Evolutionary conservation across 1,140 invertebrate genomes (phyloP), one percentile per base, ranked within the genome.

Genomic region (Cydia amplana): DNA sequence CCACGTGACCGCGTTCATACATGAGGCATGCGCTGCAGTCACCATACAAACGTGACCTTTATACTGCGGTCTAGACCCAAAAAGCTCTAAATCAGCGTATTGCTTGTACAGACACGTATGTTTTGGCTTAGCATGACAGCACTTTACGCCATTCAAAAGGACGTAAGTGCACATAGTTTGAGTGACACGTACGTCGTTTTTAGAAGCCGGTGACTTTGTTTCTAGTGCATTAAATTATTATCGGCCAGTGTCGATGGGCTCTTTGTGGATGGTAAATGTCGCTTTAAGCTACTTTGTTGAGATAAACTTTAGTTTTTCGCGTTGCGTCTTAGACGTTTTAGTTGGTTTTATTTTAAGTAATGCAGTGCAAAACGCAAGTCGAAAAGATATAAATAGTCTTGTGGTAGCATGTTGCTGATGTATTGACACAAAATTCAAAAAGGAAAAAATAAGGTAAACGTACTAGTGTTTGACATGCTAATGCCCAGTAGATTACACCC

Each of bases 261-360:
- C 65, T 43, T 70, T 43, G 18, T 70, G 16, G 25, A 32, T 67
- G 25, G 23, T 18, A 60, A 23, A 36, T 70, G 65, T 43, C 32
- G 32, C 16, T 32, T 65, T 32, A n/a, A 36, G 65, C 65, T 70
- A 70, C 65, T 70, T 70, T 36, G 4, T 32, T 70, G 6, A 70
- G 36, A 36, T 70, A 40, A 40, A 70, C 25, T n/a, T 32, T 32
- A 25, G 9, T 28, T 25, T 65, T 28, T 25, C 23, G 10, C 16
- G 23, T 32, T 32, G 12, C 5, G 25, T 36, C 28, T 65, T 46
- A 46, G 43, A 46, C 14, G 43, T 46, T 46, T 16, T 14, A 16
- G 14, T 12, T 16, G 12, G 43, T 46, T 46, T 46, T 46, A 46
- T 46, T 46, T 46, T 46, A 14, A 40, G n/a, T n/a, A n/a, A n/a